Base-by-base conservation (phyloP, 37 sponge, comb jelly and placozoan species). In the Chondrosia reniformis region DNA sequence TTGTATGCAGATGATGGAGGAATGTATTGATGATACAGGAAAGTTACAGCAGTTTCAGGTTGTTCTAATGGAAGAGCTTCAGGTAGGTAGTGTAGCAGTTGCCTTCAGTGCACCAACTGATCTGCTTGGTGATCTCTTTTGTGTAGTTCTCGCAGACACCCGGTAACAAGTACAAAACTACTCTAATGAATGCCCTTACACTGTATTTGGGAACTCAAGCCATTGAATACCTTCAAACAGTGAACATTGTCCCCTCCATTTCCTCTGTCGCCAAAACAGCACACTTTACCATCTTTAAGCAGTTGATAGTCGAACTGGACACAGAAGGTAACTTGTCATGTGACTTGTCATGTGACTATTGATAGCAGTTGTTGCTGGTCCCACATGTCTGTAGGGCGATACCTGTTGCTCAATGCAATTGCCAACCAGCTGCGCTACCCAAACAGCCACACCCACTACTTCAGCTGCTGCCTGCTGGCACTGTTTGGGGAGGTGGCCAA, bases 391-490 rank as follows among this genome's bases (percentile, higher is more conserved):
- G 3, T 62, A 97, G 99, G 99, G 44, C 94, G 99, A 36, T 99
- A 96, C 80, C 74, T 99, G 86, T 89, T 99, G 78, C 83, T 99
- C 66, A 99, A 99, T 84, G 97, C 97, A 31, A 87, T 99, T 55
- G 93, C 95, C 44, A 99, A 99, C 76, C 99, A 99, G 88, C 87
- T 99, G 32, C 79, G 99, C 19, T 99, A 93, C 58, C 99, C 99
- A 38, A 99, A 99, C 85, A 91, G 92, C 75, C 97, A 99, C 90
- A 99, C 99, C 45, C 99, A 99, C 89, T 99, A 96, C 90, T 99
- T 99, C 89, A 88, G 89, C 84, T 93, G 97, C 80, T 88, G 91
- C 28, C 90, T 99, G 13, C 87, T 99, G 39, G 86, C 98, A 31
- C 83, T 99, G 31, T 99, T 99, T 71, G 59, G 90, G 25, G 94